phyloP scores from a whole-genome alignment of 2,113 vertebrate species.

The Genyomyrus donnyi region DNA sequence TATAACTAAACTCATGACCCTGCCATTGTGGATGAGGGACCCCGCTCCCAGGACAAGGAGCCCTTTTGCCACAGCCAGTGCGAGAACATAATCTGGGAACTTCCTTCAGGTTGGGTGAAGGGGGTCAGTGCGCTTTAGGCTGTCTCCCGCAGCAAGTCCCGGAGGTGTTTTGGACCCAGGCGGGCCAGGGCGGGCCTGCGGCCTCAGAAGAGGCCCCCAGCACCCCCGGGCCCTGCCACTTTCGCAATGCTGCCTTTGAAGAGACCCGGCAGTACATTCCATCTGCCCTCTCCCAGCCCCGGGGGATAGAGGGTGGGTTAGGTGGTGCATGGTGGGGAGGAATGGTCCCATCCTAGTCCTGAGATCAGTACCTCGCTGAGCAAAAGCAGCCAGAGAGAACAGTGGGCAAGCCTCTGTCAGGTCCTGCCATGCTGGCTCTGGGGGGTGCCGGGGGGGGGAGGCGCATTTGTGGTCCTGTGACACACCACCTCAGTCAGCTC shows the following conservation, averaged over 20 bases:
- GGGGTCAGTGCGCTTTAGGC: background rate
- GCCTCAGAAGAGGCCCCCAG: background rate
- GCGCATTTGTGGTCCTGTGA: background rate
- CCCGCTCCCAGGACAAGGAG: background rate
- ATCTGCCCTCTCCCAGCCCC: background rate
- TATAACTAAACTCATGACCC: background rate
- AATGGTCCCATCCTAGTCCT: background rate
- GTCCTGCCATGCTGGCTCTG: background rate
- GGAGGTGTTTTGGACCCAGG: background rate
- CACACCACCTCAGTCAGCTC: background rate
- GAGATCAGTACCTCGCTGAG: background rate
- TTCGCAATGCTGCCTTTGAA: constrained; percentile 6
- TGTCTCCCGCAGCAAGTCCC: background rate
- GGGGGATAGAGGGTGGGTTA: background rate
- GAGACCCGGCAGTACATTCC: background rate
- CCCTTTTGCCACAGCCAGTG: background rate
- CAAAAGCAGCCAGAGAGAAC: background rate
- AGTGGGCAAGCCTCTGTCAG: background rate
- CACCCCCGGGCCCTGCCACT: background rate
- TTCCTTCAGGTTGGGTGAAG: background rate
- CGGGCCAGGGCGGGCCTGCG: background rate
- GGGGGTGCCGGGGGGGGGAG: background rate
- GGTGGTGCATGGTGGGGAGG: background rate
- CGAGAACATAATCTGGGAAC: background rate
- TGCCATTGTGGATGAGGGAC: background rate